phyloP scores from a whole-genome alignment of 2,888 invertebrate species.

The Yponomeuta plumbellus region DNA sequence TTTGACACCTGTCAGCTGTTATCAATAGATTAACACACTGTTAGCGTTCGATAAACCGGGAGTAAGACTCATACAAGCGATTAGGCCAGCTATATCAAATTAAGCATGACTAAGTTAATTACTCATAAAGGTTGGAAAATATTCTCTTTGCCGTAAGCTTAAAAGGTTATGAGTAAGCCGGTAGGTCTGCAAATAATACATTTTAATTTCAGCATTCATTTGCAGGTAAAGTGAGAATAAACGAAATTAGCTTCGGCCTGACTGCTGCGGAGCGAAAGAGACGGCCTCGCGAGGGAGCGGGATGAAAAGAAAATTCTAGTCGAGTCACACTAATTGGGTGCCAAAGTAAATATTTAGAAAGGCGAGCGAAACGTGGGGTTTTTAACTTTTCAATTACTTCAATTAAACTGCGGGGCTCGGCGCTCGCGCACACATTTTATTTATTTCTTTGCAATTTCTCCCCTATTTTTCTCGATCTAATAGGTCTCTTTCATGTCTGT shows the following conservation, averaged over 20 bases:
- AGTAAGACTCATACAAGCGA: neutral
- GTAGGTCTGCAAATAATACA: slow-evolving; percentile 34
- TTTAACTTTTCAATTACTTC: slow-evolving; percentile 67
- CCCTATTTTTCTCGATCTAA: slow-evolving; percentile 28
- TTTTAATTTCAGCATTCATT: slow-evolving; percentile 42
- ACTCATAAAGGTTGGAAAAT: neutral
- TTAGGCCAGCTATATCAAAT: neutral
- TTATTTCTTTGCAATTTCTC: slow-evolving; percentile 22
- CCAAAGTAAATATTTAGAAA: slow-evolving; percentile 70
- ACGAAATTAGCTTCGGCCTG: slow-evolving; percentile 41
- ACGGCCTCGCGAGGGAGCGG: slow-evolving; percentile 19
- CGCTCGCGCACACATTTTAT: slow-evolving; percentile 27
- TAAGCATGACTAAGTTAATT: neutral
- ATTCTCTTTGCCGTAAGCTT: neutral
- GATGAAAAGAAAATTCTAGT: slow-evolving; percentile 46
- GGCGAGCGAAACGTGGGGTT: slow-evolving; percentile 57
- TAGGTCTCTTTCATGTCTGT: slow-evolving; percentile 22
- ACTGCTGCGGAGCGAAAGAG: slow-evolving; percentile 26
- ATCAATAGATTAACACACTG: too few relatives aligned
- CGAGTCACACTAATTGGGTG: slow-evolving; percentile 66
- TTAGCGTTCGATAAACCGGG: neutral
- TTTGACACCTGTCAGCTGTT: too few relatives aligned
- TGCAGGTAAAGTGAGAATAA: slow-evolving; percentile 44
- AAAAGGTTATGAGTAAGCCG: slow-evolving; percentile 2
- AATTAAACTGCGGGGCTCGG: slow-evolving; percentile 51